Evolutionary conservation across 1,140 invertebrate genomes (phyloP), one percentile per base, ranked within the genome.

Genomic region (Adelges cooleyi): DNA sequence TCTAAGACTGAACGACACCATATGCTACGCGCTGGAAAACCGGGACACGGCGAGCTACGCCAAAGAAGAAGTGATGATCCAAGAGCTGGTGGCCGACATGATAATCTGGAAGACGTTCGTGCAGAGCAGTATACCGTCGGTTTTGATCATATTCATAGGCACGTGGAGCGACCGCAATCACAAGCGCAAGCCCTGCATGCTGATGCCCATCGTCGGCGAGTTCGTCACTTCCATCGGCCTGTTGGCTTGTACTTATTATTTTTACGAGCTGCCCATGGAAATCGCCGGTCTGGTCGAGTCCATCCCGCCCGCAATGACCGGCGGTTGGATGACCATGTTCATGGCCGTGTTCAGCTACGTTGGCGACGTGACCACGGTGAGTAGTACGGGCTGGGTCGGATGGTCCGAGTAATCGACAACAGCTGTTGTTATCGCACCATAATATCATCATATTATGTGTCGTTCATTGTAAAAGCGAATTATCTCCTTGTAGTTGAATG

Each of bases 321-420:
- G 88, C 1, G 89, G 89, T 2, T 90, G 86, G 83, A 87, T 91
- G 69, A 89, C 87, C 17, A 86, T 92, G 82, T 84, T 92, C 68
- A 91, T 92, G 85, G 87, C 87, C 13, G 84, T 89, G 33, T 93
- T 92, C 73, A 92, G 89, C 73, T 93, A 92, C 70, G 86, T 94
- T 42, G 87, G 84, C 1, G 89, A 93, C 72, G 84, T 91, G 9
- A 91, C 90, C 0, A 84, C 84, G 6, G 80, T 62, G 18, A 59
- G 54, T 27, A n/a, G 5, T n/a, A n/a, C n/a, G n/a, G n/a, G n/a
- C n/a, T n/a, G n/a, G n/a, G n/a, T n/a, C n/a, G n/a, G n/a, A n/a
- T n/a, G n/a, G n/a, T n/a, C n/a, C n/a, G n/a, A n/a, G n/a, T n/a
- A n/a, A n/a, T n/a, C n/a, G n/a, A n/a, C n/a, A n/a, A n/a, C n/a